Evolutionary conservation across 37 sponge, comb jelly and placozoan genomes (phyloP), one percentile per base, ranked within the genome.

Genomic region (Cladorhizidae sp.): DNA sequence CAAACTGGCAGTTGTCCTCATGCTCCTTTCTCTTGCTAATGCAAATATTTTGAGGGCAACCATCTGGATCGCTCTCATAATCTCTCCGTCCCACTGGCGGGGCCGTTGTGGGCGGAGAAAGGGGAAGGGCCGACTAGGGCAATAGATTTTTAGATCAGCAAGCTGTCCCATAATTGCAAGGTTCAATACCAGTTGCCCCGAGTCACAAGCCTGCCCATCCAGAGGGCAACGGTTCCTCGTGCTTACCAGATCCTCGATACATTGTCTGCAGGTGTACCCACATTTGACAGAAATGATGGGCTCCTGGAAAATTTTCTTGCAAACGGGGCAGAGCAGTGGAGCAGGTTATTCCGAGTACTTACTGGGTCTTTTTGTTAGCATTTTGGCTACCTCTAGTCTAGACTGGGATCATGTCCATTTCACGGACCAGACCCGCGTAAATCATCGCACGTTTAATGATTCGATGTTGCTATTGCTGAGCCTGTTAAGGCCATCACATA

Each of bases 211-310:
- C 33, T 76, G 61, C 26, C 63, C 55, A 77, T 95, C 95, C 63
- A 88, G 15, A n/a, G 95, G 95, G 54, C 95, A 95, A 0, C 28
- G 72, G 20, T 25, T 28, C 12, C 76, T 76, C 17, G 76, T 36
- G 5, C 56, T 55, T 7, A 68, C 73, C 68, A 78, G 57, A 12
- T 29, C 37, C 40, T 85, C 88, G 37, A 87, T 84, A 62, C 96
- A 96, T 18, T 22, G 25, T 22, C 78, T 79, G 54, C 96, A 96
- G 26, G 96, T 96, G 94, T 96, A 94, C 49, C 96, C 96, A 81
- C 96, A 96, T 55, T 82, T 83, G 64, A 90, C 76, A 61, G 96
- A 93, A 39, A 96, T 96, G 43, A 96, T 93, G 20, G 96, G 94
- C 41, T 90, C 94, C 14, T 21, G 17, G 75, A 93, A 88, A 17